Evolutionary conservation across 2,888 invertebrate genomes (phyloP).

Genomic region (Notodonta ziczac): DNA sequence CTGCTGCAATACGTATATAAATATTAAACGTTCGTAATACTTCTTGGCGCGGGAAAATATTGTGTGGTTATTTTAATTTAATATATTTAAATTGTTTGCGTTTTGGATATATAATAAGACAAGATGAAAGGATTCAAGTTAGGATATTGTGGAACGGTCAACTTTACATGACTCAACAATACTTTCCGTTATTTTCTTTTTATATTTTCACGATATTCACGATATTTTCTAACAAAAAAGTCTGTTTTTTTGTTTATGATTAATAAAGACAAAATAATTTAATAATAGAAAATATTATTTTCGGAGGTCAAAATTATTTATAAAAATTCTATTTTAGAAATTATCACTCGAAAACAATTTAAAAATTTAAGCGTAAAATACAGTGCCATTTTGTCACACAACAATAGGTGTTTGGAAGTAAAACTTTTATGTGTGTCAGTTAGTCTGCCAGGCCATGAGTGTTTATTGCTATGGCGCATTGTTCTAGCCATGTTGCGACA

Average conservation of each 20-base stretch:
- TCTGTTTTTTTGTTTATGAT: too few species aligned
- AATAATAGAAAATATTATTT: too few species aligned
- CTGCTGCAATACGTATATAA: slow-evolving; percentile 24
- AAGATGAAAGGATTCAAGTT: background rate
- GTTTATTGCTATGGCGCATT: slow-evolving; percentile 36
- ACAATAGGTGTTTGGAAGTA: slow-evolving; percentile 14
- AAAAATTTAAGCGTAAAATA: slow-evolving; percentile 8
- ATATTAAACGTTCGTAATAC: slow-evolving; percentile 21
- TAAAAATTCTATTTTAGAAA: too few species aligned
- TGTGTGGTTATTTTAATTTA: background rate
- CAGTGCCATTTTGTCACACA: slow-evolving; percentile 35
- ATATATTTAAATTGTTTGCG: background rate
- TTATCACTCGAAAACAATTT: too few species aligned
- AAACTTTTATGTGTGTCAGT: slow-evolving; percentile 18
- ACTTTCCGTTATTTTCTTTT: too few species aligned
- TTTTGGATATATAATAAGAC: background rate
- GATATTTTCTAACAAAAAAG: too few species aligned
- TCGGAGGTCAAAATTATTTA: too few species aligned
- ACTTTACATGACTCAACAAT: too few species aligned
- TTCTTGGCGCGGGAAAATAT: slow-evolving; percentile 17
- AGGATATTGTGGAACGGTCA: too few species aligned
- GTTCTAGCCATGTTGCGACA: slow-evolving; percentile 34
- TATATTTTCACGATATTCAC: too few species aligned
- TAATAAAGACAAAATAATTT: too few species aligned
- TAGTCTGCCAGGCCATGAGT: slow-evolving; percentile 22